phyloP scores from a whole-genome alignment of 2,113 vertebrate species.

The Lasiurus borealis region DNA sequence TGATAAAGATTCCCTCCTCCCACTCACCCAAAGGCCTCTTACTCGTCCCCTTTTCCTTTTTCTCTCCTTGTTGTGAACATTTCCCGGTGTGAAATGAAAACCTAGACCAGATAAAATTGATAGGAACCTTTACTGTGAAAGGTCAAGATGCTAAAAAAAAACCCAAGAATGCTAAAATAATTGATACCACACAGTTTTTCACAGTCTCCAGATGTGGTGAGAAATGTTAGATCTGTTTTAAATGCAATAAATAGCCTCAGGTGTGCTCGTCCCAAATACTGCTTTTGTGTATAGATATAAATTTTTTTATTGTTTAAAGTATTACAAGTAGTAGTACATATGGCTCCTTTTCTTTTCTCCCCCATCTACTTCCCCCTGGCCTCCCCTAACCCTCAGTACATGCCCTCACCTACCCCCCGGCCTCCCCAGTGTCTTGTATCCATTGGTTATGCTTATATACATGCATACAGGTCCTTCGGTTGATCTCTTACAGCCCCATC shows the following conservation, averaged over 20 bases:
- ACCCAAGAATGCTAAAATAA: neutral
- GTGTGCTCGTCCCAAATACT: conserved; percentile 52
- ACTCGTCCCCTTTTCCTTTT: neutral
- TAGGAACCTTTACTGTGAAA: conserved; percentile 52
- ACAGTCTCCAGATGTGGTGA: conserved; percentile 25
- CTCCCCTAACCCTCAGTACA: no score
- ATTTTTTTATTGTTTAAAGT: no score
- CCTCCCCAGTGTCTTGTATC: no score
- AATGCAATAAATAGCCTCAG: conserved; percentile 62
- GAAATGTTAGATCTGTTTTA: conserved; percentile 63
- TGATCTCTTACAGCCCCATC: no score
- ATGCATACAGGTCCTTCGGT: no score
- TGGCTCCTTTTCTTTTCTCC: no score
- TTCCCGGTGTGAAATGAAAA: conserved; percentile 58
- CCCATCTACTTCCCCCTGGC: no score
- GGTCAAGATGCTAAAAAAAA: conserved; percentile 40
- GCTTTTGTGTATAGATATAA: neutral
- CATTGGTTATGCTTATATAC: no score
- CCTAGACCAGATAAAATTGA: conserved; percentile 55
- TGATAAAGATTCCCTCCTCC: neutral
- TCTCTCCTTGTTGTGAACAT: conserved; percentile 22
- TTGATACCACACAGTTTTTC: conserved; percentile 50
- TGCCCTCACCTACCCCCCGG: no score
- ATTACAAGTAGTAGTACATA: no score
- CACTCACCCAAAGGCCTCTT: neutral